Percentiles rank a stretch among this genome's conserved stretches.
phyloP scores from a whole-genome alignment of 2,113 vertebrate species.

The Rhea americana region DNA sequence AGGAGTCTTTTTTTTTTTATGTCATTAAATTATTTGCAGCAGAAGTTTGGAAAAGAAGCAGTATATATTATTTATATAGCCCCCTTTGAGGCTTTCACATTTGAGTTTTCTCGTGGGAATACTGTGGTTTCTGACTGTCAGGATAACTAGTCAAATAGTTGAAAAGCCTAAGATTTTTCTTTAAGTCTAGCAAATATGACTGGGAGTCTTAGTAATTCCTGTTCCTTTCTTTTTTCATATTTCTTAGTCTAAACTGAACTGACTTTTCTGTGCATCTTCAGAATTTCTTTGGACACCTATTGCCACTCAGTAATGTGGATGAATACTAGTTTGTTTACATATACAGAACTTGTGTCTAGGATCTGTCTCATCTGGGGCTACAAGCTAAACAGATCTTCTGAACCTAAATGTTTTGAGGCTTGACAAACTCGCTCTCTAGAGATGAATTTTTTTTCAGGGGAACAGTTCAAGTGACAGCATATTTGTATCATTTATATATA shows the following conservation, averaged over 20 bases:
- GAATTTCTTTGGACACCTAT: background rate
- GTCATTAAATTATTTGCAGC: background rate
- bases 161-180: background rate
- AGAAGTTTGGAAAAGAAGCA: background rate
- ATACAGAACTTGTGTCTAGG: too few relatives aligned
- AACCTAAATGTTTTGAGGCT: background rate
- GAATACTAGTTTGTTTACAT: background rate
- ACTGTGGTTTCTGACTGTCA: background rate
- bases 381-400: too few relatives aligned
- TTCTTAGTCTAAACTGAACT: background rate
- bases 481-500: background rate
- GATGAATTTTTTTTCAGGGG: background rate
- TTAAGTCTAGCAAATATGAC: background rate
- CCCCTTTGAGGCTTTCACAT: background rate
- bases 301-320: background rate
- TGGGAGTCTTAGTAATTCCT: background rate
- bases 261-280: background rate
- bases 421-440: background rate
- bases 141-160: background rate
- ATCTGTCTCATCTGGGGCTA: too few relatives aligned
- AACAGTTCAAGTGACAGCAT: background rate
- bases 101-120: background rate
- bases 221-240: background rate
- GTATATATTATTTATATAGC: background rate
- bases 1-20: background rate